Percentiles rank a stretch among this genome's conserved stretches.
These are phyloP conservation scores for Stichopus chloronotus DNA, from an alignment of 35 echinoderm and acorn worm species.

Conservation along the genomic window DNA sequence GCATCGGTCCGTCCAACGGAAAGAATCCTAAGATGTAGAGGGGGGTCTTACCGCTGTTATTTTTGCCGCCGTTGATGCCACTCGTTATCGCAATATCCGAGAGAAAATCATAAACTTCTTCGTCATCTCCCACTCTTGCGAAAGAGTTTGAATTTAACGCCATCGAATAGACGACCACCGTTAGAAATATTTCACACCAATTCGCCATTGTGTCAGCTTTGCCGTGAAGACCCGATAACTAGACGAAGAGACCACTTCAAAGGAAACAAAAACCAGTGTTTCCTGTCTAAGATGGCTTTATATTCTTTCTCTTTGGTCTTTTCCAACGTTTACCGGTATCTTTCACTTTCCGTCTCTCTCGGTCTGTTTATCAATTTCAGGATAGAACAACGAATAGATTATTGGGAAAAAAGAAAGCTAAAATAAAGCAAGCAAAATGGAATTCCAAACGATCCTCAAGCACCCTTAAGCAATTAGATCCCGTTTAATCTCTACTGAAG, in stretches of 20 bases:
- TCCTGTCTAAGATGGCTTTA: too few species aligned
- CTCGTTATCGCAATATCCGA: neutral
- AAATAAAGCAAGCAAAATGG: neutral
- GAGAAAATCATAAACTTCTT: conserved; percentile 3
- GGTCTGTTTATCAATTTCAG: too few species aligned
- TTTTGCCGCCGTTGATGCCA: conserved; percentile 4
- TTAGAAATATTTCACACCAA: neutral
- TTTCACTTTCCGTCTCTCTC: too few species aligned
- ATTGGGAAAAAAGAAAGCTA: too few species aligned
- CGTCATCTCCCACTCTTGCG: too few species aligned
- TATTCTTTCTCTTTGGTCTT: too few species aligned
- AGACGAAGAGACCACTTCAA: too few species aligned
- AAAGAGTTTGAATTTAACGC: too few species aligned
- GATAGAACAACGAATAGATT: too few species aligned
- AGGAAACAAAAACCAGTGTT: too few species aligned
- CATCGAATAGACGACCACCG: neutral
- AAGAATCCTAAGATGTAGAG: conserved; percentile 51
- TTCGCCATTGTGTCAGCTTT: neutral
- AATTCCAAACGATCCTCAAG: neutral
- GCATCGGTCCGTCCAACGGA: conserved; percentile 22
- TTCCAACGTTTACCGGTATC: too few species aligned
- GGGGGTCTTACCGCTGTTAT: neutral
- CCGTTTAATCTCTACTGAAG: conserved; percentile 2
- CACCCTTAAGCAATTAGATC: neutral
- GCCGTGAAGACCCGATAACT: too few species aligned